A percentile compares a stretch with the other conserved stretches of the same genome.
Conservation (phyloP, 2,888 invertebrate genomes). For the Rhodophaea formosa region DNA sequence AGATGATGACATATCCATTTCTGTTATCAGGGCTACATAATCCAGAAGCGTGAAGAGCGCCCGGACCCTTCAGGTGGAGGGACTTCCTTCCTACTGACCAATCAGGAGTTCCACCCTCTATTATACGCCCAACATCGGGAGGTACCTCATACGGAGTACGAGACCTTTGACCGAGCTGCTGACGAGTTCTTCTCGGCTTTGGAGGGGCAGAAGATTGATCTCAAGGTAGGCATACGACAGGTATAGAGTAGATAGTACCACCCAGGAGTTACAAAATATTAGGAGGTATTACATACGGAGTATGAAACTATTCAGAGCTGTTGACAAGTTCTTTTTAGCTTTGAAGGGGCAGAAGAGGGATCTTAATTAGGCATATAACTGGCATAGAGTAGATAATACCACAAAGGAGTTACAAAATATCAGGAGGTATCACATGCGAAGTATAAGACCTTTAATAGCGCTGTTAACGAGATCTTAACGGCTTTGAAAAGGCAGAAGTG, state of each 20-base stretch:
- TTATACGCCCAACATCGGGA: slow-evolving; percentile 87
- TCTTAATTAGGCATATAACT: no score
- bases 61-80: slow-evolving; percentile 71
- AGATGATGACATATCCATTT: not conserved
- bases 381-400: no score
- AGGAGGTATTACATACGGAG: no score
- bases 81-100: slow-evolving; percentile 85
- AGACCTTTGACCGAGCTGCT: slow-evolving; percentile 91
- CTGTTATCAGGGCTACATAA: slow-evolving; percentile 86
- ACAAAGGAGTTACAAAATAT: no score
- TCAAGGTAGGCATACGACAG: slow-evolving; percentile 82
- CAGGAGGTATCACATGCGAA: no score
- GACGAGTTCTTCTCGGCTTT: slow-evolving; percentile 98
- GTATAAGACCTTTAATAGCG: no score
- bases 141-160: slow-evolving; percentile 83
- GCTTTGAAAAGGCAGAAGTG: no score
- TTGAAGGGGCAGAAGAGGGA: no score
- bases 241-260: not conserved
- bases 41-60: slow-evolving; percentile 90
- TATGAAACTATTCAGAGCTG: no score
- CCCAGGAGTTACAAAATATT: no score
- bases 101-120: slow-evolving; percentile 96
- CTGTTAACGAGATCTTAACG: no score
- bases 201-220: slow-evolving; percentile 96
- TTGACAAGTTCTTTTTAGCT: no score